Conservation (phyloP, 2,888 invertebrate genomes). For the Lepidocyrtinus sp. region DNA sequence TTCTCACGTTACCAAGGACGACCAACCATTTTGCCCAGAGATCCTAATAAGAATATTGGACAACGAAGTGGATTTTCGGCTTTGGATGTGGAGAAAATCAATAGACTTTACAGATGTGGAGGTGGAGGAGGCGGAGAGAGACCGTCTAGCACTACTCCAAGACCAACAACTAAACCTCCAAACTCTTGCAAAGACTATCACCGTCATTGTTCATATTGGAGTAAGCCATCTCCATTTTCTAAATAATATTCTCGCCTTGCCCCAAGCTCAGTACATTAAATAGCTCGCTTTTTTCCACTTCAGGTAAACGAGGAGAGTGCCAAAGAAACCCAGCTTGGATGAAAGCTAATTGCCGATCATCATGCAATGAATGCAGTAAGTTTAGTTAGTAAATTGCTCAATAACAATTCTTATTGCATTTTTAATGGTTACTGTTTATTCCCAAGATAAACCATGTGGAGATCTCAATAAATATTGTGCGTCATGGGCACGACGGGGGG, state of each 20-base stretch:
- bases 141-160: background rate
- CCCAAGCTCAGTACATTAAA: background rate
- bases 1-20: conserved; percentile 71
- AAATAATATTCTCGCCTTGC: background rate
- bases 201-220: no score
- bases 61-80: conserved; percentile 72
- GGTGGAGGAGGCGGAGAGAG: no score
- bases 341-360: conserved; percentile 70
- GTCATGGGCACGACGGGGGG: conserved; percentile 69
- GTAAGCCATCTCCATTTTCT: background rate
- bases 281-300: no score
- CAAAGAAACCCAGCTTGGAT: conserved; percentile 71
- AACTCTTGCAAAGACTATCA: conserved; percentile 1
- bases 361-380: conserved; percentile 71
- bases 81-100: conserved; percentile 71
- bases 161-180: conserved; percentile 1
- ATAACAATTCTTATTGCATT: background rate
- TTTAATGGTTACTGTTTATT: no score
- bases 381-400: background rate
- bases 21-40: conserved; percentile 71
- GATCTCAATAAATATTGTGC: conserved; percentile 69
- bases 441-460: no score
- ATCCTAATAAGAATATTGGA: conserved; percentile 70
- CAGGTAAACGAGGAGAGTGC: conserved; percentile 70
- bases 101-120: conserved; percentile 71